Evolutionary conservation across 2,113 vertebrate genomes (phyloP).

Genomic region (Thymallus thymallus): DNA sequence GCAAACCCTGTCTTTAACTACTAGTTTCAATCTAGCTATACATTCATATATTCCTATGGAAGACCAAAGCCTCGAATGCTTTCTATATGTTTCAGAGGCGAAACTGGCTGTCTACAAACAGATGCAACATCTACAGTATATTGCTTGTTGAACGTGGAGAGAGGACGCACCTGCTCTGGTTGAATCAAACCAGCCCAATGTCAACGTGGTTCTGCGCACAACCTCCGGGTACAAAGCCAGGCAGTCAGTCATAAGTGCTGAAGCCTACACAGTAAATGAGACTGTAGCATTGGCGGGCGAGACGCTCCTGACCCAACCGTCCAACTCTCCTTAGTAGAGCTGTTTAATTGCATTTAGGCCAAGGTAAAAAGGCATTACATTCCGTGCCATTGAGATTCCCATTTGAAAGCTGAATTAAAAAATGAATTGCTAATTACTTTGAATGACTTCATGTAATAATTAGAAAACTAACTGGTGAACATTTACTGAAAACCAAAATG

Average conservation of each 20-base stretch:
- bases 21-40: background rate
- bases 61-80: background rate
- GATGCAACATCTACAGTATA: background rate
- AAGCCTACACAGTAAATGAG: background rate
- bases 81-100: no score
- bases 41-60: background rate
- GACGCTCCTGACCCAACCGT: background rate
- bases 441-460: slow-evolving; percentile 49
- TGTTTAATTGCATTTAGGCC: slow-evolving; percentile 23
- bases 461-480: slow-evolving; percentile 53
- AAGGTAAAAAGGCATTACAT: slow-evolving; percentile 8
- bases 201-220: no score
- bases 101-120: background rate
- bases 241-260: no score
- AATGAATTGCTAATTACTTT: slow-evolving; percentile 52
- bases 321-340: background rate
- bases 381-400: slow-evolving; percentile 14
- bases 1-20: background rate
- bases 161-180: background rate
- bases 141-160: background rate
- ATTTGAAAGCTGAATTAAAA: slow-evolving; percentile 42
- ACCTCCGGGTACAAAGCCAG: no score
- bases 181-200: background rate
- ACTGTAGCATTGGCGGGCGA: background rate
- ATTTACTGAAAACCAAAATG: slow-evolving; percentile 53